A percentile compares a stretch with the other conserved stretches of the same genome.
Conservation (phyloP, 2,113 vertebrate genomes). For the Protomyctophum bolini region DNA sequence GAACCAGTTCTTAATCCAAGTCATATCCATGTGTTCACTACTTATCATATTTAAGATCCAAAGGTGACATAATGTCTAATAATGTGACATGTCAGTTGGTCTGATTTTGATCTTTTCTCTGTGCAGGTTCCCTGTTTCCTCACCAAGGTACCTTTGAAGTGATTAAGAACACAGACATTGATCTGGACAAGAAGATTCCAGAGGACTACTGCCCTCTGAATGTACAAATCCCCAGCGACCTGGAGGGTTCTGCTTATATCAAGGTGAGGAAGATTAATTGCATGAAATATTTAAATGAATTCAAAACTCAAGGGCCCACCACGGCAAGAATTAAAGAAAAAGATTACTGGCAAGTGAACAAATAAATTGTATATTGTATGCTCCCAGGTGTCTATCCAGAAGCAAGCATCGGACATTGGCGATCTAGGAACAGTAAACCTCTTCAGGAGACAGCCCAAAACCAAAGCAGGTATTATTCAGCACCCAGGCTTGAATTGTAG, state of each 20-base stretch:
- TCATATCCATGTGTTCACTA: too few relatives aligned
- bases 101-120: not conserved
- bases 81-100: not conserved
- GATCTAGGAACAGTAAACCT: constrained; percentile 94
- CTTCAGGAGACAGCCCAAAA: constrained; percentile 88
- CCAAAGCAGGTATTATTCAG: constrained; percentile 83
- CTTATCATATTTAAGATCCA: too few relatives aligned
- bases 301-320: too few relatives aligned
- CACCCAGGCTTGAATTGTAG: not conserved
- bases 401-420: constrained; percentile 95
- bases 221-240: constrained; percentile 95
- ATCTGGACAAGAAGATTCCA: constrained; percentile 96
- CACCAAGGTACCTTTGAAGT: constrained; percentile 98
- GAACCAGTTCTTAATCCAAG: too few relatives aligned
- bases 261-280: constrained; percentile 78
- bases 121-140: constrained; percentile 93
- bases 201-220: constrained; percentile 97
- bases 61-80: too few relatives aligned
- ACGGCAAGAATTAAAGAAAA: too few relatives aligned
- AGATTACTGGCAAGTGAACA: not conserved
- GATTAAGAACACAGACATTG: constrained; percentile 98
- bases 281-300: too few relatives aligned
- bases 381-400: constrained; percentile 95
- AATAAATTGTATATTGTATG: constrained; percentile 12
- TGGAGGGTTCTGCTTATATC: constrained; percentile 96